Conservation (phyloP, 2,113 vertebrate genomes). For the Scatophagus argus region DNA sequence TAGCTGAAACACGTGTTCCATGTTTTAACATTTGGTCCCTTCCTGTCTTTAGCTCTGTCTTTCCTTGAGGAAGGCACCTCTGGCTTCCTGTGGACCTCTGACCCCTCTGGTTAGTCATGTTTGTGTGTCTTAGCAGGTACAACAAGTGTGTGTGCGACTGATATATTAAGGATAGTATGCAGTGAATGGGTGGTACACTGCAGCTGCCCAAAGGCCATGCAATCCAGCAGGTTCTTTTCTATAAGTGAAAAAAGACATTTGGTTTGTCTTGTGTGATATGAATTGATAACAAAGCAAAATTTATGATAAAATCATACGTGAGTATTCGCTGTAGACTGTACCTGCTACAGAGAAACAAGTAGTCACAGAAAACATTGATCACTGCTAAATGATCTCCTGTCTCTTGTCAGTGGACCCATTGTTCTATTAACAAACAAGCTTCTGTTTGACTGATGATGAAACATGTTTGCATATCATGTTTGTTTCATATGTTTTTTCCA, state of each 20-base stretch:
- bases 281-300: neutral
- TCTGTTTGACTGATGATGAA: neutral
- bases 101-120: constrained; percentile 31
- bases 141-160: neutral
- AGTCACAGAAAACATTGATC: too few relatives aligned
- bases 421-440: neutral
- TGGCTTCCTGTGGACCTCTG: constrained; percentile 58
- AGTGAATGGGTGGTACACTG: constrained; percentile 2
- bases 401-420: neutral
- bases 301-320: too few relatives aligned
- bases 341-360: too few relatives aligned
- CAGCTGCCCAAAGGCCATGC: neutral
- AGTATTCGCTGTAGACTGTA: too few relatives aligned
- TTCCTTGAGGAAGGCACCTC: constrained; percentile 50
- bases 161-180: constrained; percentile 13
- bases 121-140: constrained; percentile 23
- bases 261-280: too few relatives aligned
- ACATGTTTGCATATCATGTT: neutral
- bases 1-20: constrained; percentile 75
- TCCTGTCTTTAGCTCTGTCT: constrained; percentile 34
- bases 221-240: neutral
- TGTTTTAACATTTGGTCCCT: constrained; percentile 67
- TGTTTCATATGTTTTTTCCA: neutral
- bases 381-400: too few relatives aligned
- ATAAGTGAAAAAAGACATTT: neutral